Percentiles rank a stretch among this genome's conserved stretches.
phyloP scores from a whole-genome alignment of 2,797 vertebrate species.

The Scolopax rusticola region DNA sequence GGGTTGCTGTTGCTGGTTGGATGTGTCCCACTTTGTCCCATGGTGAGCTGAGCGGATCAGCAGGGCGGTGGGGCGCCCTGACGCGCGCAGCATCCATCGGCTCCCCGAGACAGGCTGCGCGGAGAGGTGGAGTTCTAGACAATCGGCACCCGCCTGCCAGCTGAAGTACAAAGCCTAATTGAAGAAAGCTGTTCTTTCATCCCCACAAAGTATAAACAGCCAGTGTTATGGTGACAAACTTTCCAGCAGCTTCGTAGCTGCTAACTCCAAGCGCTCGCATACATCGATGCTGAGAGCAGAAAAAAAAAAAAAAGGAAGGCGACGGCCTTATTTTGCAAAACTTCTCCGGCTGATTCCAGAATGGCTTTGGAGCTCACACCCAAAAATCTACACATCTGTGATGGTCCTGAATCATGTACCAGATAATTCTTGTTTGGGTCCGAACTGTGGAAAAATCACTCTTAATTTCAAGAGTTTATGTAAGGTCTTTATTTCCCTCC shows the following conservation, averaged over 20 bases:
- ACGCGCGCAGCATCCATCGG: neutral
- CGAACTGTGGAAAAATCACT: neutral
- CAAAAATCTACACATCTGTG: neutral
- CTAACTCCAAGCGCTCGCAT: slow-evolving; percentile 51
- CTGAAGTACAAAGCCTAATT: slow-evolving; percentile 65
- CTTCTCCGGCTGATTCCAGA: neutral
- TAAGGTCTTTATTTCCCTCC: neutral
- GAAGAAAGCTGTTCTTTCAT: slow-evolving; percentile 72
- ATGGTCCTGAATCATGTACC: neutral
- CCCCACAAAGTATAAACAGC: slow-evolving; percentile 61
- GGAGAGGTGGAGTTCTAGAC: slow-evolving; percentile 31
- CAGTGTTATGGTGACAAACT: slow-evolving; percentile 67
- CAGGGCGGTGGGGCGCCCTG: neutral
- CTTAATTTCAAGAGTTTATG: neutral
- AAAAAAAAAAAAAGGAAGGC: neutral
- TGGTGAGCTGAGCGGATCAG: fast-evolving
- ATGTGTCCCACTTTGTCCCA: neutral
- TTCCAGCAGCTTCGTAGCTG: slow-evolving; percentile 66
- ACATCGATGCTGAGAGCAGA: neutral
- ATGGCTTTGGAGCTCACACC: neutral
- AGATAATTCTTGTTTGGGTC: slow-evolving; percentile 7
- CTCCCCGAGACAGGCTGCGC: neutral
- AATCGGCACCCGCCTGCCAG: slow-evolving; percentile 45
- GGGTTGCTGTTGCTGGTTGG: neutral
- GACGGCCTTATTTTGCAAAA: neutral